Evolutionary conservation across 2,797 vertebrate species (phyloP).

Genomic region (Gymnothorax reevesii): DNA sequence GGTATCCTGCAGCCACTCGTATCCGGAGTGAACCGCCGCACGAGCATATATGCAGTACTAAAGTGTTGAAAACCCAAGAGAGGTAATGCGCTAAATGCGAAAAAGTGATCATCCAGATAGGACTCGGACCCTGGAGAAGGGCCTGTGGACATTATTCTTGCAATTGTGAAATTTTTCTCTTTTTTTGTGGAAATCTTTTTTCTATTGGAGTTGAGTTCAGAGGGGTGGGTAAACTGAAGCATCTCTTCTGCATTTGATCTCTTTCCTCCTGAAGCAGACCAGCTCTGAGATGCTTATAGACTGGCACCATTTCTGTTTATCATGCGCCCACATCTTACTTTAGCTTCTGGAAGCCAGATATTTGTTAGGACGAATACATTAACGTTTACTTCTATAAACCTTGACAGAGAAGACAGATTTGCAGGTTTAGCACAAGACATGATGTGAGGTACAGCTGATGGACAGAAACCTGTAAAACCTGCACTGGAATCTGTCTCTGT

Average conservation of each 20-base stretch:
- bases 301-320: too few species aligned
- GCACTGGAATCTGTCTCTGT: neutral
- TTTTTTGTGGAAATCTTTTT: conserved; percentile 20
- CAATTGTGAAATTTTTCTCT: conserved; percentile 15
- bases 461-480: neutral
- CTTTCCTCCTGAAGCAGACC: neutral
- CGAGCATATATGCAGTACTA: too few species aligned
- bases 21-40: too few species aligned
- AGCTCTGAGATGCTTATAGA: neutral
- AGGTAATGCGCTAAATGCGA: too few species aligned
- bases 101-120: too few species aligned
- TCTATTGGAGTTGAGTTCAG: conserved; percentile 21
- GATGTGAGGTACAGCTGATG: neutral
- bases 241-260: neutral
- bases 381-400: neutral
- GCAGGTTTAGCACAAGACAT: neutral
- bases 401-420: neutral
- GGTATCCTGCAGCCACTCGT: conserved; percentile 20
- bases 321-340: neutral
- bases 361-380: neutral
- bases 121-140: too few species aligned
- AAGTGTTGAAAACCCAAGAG: too few species aligned
- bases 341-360: neutral
- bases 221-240: neutral
- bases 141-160: neutral